Base-by-base conservation (phyloP, 2,113 vertebrate species). In the Microcebus jonahi region DNA sequence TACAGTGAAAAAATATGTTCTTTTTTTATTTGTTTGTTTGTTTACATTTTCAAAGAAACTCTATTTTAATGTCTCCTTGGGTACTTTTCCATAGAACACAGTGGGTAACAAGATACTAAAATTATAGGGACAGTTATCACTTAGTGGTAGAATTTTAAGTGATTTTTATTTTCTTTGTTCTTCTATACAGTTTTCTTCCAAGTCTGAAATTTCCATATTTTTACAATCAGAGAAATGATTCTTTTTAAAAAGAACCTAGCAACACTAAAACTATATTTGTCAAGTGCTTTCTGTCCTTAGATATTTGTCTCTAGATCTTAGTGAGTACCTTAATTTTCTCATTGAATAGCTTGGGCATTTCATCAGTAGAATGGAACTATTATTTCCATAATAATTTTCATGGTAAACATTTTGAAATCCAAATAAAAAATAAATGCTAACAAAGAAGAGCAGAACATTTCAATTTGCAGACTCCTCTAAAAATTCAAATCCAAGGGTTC, bases 341-440 rank as follows among this genome's bases (percentile, higher is more conserved):
- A 86, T 0, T 39, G 29, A 95, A 48, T 42, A 17, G n/a, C 21
- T 90, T 87, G 29, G 31, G 17, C 9, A 87, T 84, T 75, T 53
- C 20, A 76, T 88, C 34, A 39, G 9, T 75, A 88, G 2, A 68
- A 92, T 27, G 45, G 9, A 61, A 8, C 65, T 39, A 53, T 55
- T 17, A 86, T 82, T 88, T 86, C 36, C 45, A 45, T 83, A 91
- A 55, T 31, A 81, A 25, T 79, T 93, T 48, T 70, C 53, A 61
- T 48, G 36, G 4, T 55, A 87, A 87, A 88, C 5, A 88, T 50
- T 71, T 94, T 89, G 42, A 95, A 77, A 90, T 81, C 3, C 14
- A 71, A 90, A 29, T 84, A 63, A 3, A 89, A 50, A 82, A 55
- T 29, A 96, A 90, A 96, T 82, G 6, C 48, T 85, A 88, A 84